Conservation (phyloP, 2,113 vertebrate genomes). For the Notothenia rossii region DNA sequence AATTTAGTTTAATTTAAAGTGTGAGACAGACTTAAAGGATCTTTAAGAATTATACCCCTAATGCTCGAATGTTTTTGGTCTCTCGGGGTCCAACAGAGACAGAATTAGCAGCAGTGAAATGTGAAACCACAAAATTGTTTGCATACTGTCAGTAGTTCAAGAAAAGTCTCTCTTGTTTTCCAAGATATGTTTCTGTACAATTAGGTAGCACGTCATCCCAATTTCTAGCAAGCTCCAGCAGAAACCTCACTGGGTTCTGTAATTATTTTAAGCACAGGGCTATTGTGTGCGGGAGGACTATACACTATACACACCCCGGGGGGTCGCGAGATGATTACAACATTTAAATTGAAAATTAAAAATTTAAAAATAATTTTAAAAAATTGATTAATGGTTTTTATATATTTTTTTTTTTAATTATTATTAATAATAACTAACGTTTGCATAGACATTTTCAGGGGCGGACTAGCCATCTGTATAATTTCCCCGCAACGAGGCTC, state of each 20-base stretch:
- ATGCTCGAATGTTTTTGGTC: background rate
- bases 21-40: background rate
- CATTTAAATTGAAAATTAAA: no score
- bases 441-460: no score
- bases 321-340: no score
- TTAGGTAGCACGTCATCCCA: conserved; percentile 29
- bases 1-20: fast-evolving
- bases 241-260: conserved; percentile 26
- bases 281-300: background rate
- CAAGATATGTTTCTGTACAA: background rate
- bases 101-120: conserved; percentile 40
- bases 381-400: no score
- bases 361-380: no score
- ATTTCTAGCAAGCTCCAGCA: conserved; percentile 20
- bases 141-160: conserved; percentile 13
- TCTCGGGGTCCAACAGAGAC: conserved; percentile 7
- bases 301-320: background rate
- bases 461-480: no score
- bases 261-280: conserved; percentile 18
- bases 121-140: conserved; percentile 45
- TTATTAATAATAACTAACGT: no score
- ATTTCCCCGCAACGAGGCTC: no score
- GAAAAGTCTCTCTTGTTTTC: conserved; percentile 6
- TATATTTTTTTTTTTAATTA: no score
- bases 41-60: background rate